Conservation (phyloP, 92 coral and sea anemone genomes). For the Virgularia gustaviana region DNA sequence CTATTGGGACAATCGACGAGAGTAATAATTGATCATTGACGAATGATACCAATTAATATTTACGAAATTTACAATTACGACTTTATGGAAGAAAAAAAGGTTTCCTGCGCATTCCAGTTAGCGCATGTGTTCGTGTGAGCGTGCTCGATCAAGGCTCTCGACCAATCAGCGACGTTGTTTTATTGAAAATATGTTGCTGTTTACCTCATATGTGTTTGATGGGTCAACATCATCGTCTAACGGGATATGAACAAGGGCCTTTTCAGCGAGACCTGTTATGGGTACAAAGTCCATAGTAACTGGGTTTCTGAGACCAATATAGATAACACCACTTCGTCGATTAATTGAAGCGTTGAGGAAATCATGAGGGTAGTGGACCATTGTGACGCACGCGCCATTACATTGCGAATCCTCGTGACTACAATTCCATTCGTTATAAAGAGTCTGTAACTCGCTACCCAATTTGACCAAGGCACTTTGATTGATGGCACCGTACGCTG, state of each 20-base stretch:
- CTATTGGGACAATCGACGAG: no score
- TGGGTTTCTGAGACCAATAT: constrained; percentile 2
- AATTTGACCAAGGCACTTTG: constrained; percentile 13
- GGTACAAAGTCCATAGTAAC: constrained; percentile 2
- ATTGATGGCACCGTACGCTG: constrained; percentile 3
- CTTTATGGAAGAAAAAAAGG: no score
- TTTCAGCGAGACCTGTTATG: neutral
- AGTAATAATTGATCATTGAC: no score
- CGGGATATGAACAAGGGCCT: neutral
- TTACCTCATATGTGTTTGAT: neutral
- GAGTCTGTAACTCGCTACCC: constrained; percentile 7
- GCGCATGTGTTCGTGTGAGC: no score
- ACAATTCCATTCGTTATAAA: constrained; percentile 28
- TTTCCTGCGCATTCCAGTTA: no score
- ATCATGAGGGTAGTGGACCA: constrained; percentile 24
- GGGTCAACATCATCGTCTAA: constrained; percentile 4
- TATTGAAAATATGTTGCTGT: no score
- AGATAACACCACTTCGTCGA: constrained; percentile 18
- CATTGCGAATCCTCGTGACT: neutral
- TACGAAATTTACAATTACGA: no score
- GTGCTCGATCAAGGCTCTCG: no score
- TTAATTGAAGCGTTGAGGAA: constrained; percentile 9
- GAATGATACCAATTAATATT: no score
- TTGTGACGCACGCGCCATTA: constrained; percentile 15
- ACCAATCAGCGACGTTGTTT: no score